Conservation (phyloP, 2,888 invertebrate genomes). For the Dascillus cervinus region DNA sequence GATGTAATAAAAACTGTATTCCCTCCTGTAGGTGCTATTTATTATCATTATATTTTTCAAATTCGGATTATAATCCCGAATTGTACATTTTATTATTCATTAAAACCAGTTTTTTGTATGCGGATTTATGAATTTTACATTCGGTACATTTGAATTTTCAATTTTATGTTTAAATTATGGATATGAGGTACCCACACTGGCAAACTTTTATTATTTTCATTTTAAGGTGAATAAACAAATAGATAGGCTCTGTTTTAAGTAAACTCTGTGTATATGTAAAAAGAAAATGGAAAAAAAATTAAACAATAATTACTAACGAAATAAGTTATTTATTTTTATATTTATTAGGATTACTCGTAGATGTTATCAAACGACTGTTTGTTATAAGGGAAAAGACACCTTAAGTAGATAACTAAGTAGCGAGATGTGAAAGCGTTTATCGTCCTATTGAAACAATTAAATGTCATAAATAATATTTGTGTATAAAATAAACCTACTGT, state of each 20-base stretch:
- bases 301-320: constrained; percentile 21
- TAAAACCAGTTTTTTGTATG: too few species aligned
- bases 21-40: constrained; percentile 18
- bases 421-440: constrained; percentile 19
- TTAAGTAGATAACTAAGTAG: too few species aligned
- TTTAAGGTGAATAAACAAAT: too few species aligned
- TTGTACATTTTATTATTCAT: too few species aligned
- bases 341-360: constrained; percentile 32
- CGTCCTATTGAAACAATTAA: constrained; percentile 22
- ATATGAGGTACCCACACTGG: too few species aligned
- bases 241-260: constrained; percentile 9
- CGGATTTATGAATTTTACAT: too few species aligned
- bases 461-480: constrained; percentile 27
- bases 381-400: too few species aligned
- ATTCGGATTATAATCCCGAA: too few species aligned
- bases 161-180: too few species aligned
- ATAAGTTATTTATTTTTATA: constrained; percentile 38
- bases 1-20: constrained; percentile 16
- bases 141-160: too few species aligned
- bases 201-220: too few species aligned
- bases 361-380: too few species aligned
- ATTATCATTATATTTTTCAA: constrained; percentile 14
- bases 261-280: constrained; percentile 18
- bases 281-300: constrained; percentile 9
- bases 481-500: constrained; percentile 26